phyloP scores from a whole-genome alignment of 2,888 invertebrate genomes.

The Psococerastis gibbosa region DNA sequence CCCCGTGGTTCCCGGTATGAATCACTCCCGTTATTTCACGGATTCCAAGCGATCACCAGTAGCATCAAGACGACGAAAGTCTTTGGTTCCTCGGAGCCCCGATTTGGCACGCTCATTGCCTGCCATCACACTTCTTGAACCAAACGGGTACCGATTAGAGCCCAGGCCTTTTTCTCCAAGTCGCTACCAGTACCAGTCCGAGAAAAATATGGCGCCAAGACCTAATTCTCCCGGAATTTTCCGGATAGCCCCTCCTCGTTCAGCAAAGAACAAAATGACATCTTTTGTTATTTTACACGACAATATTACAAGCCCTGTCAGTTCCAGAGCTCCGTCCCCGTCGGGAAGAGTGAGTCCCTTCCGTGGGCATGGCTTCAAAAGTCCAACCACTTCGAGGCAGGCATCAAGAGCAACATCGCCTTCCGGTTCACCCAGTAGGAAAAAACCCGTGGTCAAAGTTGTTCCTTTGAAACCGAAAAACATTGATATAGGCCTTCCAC shows the following conservation, averaged over 20 bases:
- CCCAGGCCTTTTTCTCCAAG: background rate
- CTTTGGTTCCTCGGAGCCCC: background rate
- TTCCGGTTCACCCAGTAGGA: constrained; percentile 15
- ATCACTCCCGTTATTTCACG: constrained; percentile 2
- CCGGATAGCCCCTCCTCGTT: constrained; percentile 17
- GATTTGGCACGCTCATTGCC: background rate
- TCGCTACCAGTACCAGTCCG: no score
- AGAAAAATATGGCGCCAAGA: background rate
- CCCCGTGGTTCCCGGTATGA: background rate
- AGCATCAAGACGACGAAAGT: background rate
- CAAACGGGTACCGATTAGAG: background rate
- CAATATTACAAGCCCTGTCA: constrained; percentile 27
- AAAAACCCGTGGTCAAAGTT: constrained; percentile 30
- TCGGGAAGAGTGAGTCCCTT: constrained; percentile 39
- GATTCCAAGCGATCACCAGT: background rate
- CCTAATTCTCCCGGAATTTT: constrained; percentile 8
- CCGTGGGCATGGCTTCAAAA: constrained; percentile 36
- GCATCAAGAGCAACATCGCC: constrained; percentile 36
- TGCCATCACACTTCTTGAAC: constrained; percentile 1
- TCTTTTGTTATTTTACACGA: constrained; percentile 51
- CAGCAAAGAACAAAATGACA: constrained; percentile 21
- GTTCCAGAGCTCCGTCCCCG: constrained; percentile 23
- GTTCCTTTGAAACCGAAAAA: constrained; percentile 24
- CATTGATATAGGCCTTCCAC: constrained; percentile 14
- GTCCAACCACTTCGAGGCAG: constrained; percentile 25